Base-by-base conservation (phyloP, 2,888 invertebrate genomes). In the Lagria hirta region DNA sequence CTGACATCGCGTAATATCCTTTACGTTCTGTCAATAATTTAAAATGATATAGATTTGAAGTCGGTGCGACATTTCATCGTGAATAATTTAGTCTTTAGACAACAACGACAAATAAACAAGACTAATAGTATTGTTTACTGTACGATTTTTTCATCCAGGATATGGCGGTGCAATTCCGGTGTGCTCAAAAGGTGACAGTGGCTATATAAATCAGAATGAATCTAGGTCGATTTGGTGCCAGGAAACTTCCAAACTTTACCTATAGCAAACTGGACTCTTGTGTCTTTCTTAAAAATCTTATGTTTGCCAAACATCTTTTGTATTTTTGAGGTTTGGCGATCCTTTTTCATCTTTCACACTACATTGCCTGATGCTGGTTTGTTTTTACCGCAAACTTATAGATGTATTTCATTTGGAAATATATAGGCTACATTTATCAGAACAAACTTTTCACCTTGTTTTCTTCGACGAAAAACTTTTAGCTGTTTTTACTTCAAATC, bases 181-280 rank as follows among this genome's bases (percentile, higher is more conserved):
- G 33, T 37, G 47, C 55, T 55, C 54, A 43, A 38, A 48, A 55
- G 52, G 55, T 62, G 60, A 60, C 61, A 59, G 54, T 26, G 54
- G 52, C 52, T 51, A 62, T 62, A 65, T 65, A 65, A 66, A 66
- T 65, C 65, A 64, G 64, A 61, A 61, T n/a, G n/a, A n/a, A 55
- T 36, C 26, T 46, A 41, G 65, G 66, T 64, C 65, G 63, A 55
- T 54, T 45, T 52, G 62, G 64, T 61, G 63, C 57, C 60, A 54
- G 52, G 52, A 55, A 66, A 65, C 52, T 65, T 65, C 13, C 11
- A 5, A 18, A 38, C 22, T 44, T 38, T 22, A 32, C 38, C 33
- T 44, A 30, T 20, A 23, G 33, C 32, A 32, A 28, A 38, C 33
- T 37, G 42, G 43, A 37, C 29, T 20, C 43, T 35, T 34, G 24